Evolutionary conservation across 2,797 vertebrate species (phyloP).

Genomic region (Phrynocephalus guinanensis): DNA sequence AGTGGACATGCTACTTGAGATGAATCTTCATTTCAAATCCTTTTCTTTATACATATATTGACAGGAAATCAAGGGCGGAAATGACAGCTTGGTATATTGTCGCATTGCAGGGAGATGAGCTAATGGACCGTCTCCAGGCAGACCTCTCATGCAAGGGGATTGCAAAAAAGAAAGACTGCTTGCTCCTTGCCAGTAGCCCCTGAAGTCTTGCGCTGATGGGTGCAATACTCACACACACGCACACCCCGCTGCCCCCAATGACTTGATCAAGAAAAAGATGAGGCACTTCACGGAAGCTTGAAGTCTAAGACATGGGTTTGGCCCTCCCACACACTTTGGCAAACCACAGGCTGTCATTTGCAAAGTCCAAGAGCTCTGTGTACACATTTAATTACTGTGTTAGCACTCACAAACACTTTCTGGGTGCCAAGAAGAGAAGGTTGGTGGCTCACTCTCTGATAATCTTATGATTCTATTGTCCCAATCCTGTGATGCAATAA

Average conservation of each 20-base stretch:
- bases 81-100: slow-evolving; percentile 48
- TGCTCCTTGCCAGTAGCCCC: slow-evolving; percentile 33
- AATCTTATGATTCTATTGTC: slow-evolving; percentile 12
- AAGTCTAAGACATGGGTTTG: slow-evolving; percentile 65
- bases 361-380: slow-evolving; percentile 60
- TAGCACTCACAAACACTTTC: slow-evolving; percentile 58
- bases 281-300: slow-evolving; percentile 44
- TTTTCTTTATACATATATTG: slow-evolving; percentile 34
- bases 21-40: slow-evolving; percentile 15
- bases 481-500: slow-evolving; percentile 42
- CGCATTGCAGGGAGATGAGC: slow-evolving; percentile 65
- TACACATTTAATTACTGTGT: slow-evolving; percentile 67
- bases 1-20: background rate
- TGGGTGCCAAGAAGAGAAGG: slow-evolving; percentile 51
- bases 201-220: slow-evolving; percentile 69
- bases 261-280: slow-evolving; percentile 73
- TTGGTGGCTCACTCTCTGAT: background rate
- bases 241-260: slow-evolving; percentile 28
- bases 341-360: slow-evolving; percentile 67
- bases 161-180: slow-evolving; percentile 54
- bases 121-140: slow-evolving; percentile 60
- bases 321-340: slow-evolving; percentile 66
- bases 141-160: slow-evolving; percentile 66
- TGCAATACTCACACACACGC: slow-evolving; percentile 37
- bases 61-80: slow-evolving; percentile 40